Conservation (phyloP, 2,797 vertebrate genomes). For the Bovichtus diacanthus region DNA sequence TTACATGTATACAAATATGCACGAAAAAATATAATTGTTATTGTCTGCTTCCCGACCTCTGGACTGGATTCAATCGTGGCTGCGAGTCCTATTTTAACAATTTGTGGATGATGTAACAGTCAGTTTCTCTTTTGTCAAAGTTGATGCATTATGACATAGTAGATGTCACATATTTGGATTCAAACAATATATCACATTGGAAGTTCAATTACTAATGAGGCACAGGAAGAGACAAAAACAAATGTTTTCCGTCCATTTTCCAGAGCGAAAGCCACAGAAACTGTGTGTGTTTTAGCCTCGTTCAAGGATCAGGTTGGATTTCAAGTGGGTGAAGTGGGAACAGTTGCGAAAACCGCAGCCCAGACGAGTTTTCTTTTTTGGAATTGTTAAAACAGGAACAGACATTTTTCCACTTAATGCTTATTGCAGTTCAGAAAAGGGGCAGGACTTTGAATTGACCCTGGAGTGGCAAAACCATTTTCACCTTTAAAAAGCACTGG, state of each 20-base stretch:
- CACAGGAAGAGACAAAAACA: conserved; percentile 17
- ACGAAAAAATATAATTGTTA: conserved; percentile 4
- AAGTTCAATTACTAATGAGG: conserved; percentile 12
- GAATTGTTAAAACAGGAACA: conserved; percentile 61
- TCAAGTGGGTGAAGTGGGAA: conserved; percentile 71
- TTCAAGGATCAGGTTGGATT: conserved; percentile 52
- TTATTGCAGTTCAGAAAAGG: conserved; percentile 53
- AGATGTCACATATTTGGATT: conserved; percentile 15
- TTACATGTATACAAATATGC: conserved; percentile 35
- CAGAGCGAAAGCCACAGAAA: conserved; percentile 21
- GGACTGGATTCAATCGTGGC: conserved; percentile 22
- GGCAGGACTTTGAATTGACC: conserved; percentile 61
- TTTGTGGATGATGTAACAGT: neutral
- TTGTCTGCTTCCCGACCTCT: conserved; percentile 26
- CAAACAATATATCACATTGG: conserved; percentile 1
- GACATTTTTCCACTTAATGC: conserved; percentile 50
- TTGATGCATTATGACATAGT: conserved; percentile 5
- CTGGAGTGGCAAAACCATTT: conserved; percentile 33
- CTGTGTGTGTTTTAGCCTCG: conserved; percentile 22
- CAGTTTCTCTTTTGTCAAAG: conserved; percentile 20
- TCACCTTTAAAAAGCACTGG: conserved; percentile 46
- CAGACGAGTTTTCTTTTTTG: conserved; percentile 65
- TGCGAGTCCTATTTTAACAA: conserved; percentile 9
- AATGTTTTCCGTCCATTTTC: conserved; percentile 25
- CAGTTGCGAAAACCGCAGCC: conserved; percentile 62